phyloP scores from a whole-genome alignment of 2,113 vertebrate genomes.

The Clupea harengus region DNA sequence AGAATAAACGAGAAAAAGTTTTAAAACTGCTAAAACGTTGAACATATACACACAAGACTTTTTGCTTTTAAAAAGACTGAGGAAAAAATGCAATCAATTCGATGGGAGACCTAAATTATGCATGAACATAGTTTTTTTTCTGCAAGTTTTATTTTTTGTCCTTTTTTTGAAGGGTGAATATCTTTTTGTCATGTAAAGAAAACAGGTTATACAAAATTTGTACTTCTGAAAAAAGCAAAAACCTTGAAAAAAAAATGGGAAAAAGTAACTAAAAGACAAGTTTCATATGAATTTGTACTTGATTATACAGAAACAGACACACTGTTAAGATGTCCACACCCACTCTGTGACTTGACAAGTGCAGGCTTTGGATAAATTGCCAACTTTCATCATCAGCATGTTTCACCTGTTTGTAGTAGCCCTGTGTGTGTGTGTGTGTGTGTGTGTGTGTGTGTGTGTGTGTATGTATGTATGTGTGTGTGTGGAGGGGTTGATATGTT shows the following conservation, averaged over 20 bases:
- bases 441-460: background rate
- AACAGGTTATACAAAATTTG: constrained; percentile 64
- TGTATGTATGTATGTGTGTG: background rate
- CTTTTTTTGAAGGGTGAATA: constrained; percentile 58
- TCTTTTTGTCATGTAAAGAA: constrained; percentile 65
- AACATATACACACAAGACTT: constrained; percentile 46
- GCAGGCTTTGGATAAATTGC: constrained; percentile 62
- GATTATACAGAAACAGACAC: constrained; percentile 51
- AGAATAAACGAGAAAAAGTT: constrained; percentile 47
- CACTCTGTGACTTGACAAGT: constrained; percentile 51
- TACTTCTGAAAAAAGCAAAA: constrained; percentile 44
- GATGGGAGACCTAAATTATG: constrained; percentile 69
- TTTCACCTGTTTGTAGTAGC: constrained; percentile 35
- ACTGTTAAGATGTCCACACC: constrained; percentile 56
- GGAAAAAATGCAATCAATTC: constrained; percentile 65
- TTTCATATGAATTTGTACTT: constrained; percentile 75
- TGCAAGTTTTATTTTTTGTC: constrained; percentile 56
- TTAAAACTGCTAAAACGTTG: constrained; percentile 44
- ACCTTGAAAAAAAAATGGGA: constrained; percentile 34
- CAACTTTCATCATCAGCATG: constrained; percentile 75
- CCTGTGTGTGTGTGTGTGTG: constrained; percentile 26
- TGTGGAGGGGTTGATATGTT: constrained; percentile 4
- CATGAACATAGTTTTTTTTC: constrained; percentile 60
- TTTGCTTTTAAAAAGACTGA: constrained; percentile 37
- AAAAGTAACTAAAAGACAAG: constrained; percentile 29